Conservation (phyloP, 1,140 invertebrate species). For the Agraylea sexmaculata region DNA sequence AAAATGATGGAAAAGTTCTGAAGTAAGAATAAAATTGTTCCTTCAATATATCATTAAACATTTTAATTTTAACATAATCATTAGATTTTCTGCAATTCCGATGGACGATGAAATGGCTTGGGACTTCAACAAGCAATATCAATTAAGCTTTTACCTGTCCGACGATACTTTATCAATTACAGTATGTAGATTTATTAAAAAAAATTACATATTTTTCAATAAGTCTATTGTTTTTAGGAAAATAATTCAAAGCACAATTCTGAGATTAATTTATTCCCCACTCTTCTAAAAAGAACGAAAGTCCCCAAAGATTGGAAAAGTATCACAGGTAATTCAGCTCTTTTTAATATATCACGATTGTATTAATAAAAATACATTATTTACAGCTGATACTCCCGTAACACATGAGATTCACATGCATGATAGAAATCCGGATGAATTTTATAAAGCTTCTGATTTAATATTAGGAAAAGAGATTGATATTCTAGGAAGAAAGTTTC, state of each 20-base stretch:
- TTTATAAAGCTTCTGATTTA: constrained; percentile 65
- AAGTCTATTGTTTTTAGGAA: background rate
- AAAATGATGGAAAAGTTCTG: constrained; percentile 61
- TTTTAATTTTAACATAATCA: constrained; percentile 1
- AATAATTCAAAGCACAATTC: constrained; percentile 33
- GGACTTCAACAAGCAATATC: constrained; percentile 48
- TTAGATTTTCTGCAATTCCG: constrained; percentile 66
- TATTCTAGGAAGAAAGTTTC: constrained; percentile 55
- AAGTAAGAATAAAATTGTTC: constrained; percentile 32
- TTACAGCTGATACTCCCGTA: constrained; percentile 36
- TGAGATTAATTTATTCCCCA: constrained; percentile 60
- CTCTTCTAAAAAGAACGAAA: constrained; percentile 62
- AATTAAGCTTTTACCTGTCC: constrained; percentile 62
- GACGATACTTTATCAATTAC: constrained; percentile 70
- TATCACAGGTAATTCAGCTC: constrained; percentile 38
- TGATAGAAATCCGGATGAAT: constrained; percentile 60
- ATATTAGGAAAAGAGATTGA: constrained; percentile 56
- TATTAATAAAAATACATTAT: constrained; percentile 9
- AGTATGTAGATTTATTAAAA: constrained; percentile 22
- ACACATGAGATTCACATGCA: constrained; percentile 47
- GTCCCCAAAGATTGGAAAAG: constrained; percentile 68
- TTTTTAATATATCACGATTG: constrained; percentile 6
- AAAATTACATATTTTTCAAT: background rate
- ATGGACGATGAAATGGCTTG: constrained; percentile 54
- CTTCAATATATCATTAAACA: constrained; percentile 3